phyloP scores from a whole-genome alignment of 1,140 invertebrate species.

The Papilio dardanus region DNA sequence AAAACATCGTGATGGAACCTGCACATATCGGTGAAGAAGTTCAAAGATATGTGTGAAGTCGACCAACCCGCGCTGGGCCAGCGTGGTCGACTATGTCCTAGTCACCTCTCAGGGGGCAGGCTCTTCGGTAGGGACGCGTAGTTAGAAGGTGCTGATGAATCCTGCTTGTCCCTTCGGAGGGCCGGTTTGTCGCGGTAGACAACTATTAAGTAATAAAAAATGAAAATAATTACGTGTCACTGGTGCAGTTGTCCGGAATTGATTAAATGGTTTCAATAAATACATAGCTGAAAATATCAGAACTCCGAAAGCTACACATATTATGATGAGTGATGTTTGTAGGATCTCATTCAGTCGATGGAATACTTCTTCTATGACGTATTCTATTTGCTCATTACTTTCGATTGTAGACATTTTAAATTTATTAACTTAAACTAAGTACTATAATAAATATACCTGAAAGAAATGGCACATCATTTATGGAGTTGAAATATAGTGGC shows the following conservation, averaged over 20 bases:
- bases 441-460: constrained; percentile 70
- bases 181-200: too few species aligned
- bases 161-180: too few species aligned
- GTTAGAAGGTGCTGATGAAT: too few species aligned
- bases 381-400: constrained; percentile 55
- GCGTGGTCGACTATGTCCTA: too few species aligned
- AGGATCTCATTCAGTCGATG: constrained; percentile 61
- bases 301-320: constrained; percentile 52
- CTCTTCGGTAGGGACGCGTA: too few species aligned
- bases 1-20: too few species aligned
- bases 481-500: background rate
- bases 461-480: constrained; percentile 42
- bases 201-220: background rate
- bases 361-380: constrained; percentile 62
- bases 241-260: constrained; percentile 35
- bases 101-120: too few species aligned
- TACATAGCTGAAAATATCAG: constrained; percentile 54
- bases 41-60: too few species aligned
- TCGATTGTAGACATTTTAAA: constrained; percentile 56
- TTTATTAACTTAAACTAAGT: constrained; percentile 51
- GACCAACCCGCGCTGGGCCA: too few species aligned
- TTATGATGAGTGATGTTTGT: constrained; percentile 57
- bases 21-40: too few species aligned
- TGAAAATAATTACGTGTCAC: background rate
- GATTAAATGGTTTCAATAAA: constrained; percentile 47